Base-by-base conservation (phyloP, 1,140 invertebrate species). In the Probaryconus sp. region DNA sequence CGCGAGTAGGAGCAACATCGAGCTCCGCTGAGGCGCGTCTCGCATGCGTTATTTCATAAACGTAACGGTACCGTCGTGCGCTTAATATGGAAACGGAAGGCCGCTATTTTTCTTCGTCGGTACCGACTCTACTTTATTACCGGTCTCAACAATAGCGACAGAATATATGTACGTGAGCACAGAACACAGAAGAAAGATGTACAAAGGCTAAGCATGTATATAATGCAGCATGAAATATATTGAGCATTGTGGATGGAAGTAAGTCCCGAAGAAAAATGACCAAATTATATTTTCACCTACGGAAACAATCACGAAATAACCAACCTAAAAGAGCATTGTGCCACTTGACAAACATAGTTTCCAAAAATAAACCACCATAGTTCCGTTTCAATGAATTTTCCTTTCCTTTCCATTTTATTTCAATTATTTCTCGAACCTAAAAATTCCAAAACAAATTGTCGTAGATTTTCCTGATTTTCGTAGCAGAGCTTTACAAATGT, bases 71-170 rank as follows among this genome's bases (percentile, higher is more conserved):
- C n/a, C 35, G 35, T 71, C 58, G 17, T 5, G 40, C 50, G 51
- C 50, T 71, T 71, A 71, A 71, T 72, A 65, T 64, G 60, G 37
- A 72, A 64, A 48, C 69, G 58, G 68, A 64, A 64, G 45, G 26
- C 11, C 11, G 51, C 68, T 64, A 71, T 71, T 71, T 71, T 71
- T 71, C 68, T 71, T 71, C 51, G 68, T 71, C 60, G 58, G 58
- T 58, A 71, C 58, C 35, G 51, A 58, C 31, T 71, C 68, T 71
- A 64, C 35, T 71, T 71, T 71, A 71, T 71, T 71, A 71, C 58
- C 51, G 38, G 42, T 47, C 40, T 20, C 56, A 55, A 71, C 56
- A 63, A 63, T 71, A 71, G 48, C 56, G 50, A 63, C 50, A 42
- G 42, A 63, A 61, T 64, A 58, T 60, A 50, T 58, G 51, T 67